phyloP scores from a whole-genome alignment of 1,140 invertebrate genomes.

The Diploscapter pachys region DNA sequence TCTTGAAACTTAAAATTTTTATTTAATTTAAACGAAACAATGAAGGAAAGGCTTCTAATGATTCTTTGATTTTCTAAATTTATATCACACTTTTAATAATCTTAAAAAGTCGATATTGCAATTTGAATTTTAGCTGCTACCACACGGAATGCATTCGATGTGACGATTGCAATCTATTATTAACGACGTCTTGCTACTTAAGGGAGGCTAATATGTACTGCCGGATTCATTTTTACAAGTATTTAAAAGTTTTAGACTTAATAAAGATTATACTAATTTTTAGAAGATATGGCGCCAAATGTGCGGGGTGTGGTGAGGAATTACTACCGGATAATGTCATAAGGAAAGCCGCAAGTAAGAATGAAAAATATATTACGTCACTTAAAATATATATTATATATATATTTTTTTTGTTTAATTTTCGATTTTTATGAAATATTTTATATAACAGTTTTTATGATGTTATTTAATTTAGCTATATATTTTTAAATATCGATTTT shows the following conservation, averaged over 20 bases:
- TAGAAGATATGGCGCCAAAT: constrained; percentile 56
- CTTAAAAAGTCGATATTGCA: too few relatives aligned
- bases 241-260: constrained; percentile 49
- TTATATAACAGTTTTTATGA: not conserved
- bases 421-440: not conserved
- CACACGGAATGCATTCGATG: constrained; percentile 94
- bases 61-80: too few relatives aligned
- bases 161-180: constrained; percentile 81
- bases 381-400: too few relatives aligned
- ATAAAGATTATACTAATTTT: constrained; percentile 18
- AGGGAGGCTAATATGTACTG: constrained; percentile 92
- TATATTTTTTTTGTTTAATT: not conserved
- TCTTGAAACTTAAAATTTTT: too few relatives aligned
- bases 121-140: constrained; percentile 71
- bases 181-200: constrained; percentile 92
- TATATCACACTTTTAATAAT: too few relatives aligned
- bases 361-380: not conserved
- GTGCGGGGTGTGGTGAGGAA: constrained; percentile 42
- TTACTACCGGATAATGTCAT: constrained; percentile 51
- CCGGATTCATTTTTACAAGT: constrained; percentile 99
- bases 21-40: too few relatives aligned
- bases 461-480: not conserved
- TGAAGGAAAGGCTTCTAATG: too few relatives aligned
- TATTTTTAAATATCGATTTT: constrained; percentile 4
- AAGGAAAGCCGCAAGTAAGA: constrained; percentile 44